Base-by-base conservation (phyloP, 2,888 invertebrate genomes). In the Mythimna lalbum region DNA sequence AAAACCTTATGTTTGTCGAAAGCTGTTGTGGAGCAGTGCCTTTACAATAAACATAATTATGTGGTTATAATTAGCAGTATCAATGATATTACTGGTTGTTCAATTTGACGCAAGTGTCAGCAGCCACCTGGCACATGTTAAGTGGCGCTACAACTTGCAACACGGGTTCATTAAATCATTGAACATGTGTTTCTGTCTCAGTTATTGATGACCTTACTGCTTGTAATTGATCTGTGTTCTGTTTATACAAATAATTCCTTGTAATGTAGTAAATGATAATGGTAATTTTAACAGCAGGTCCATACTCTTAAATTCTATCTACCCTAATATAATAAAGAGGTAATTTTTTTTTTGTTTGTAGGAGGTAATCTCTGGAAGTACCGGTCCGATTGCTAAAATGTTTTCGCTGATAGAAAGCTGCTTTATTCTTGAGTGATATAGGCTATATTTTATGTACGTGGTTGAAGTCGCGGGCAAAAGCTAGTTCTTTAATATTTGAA, bases 121-220 rank as follows among this genome's bases (percentile, higher is more conserved):
- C 33, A n/a, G 49, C 23, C 9, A 9, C 12, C 12, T 17, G 43
- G 7, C 43, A 68, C 53, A 68, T n/a, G 33, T 23, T 31, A 17
- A 9, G 52, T n/a, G 7, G 6, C n/a, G 21, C 39, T 43, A 39
- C 27, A 50, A 50, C n/a, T 19, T 33, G 55, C 36, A 7, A 19
- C 12, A n/a, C 9, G n/a, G 4, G 23, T 33, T 69, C 23, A 53
- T 53, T 43, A 69, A 23, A 53, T 33, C 43, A 33, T 33, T 14
- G 10, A 36, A 21, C 47, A 69, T 27, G 43, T 55, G 33, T 68
- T 69, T 33, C 17, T n/a, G 55, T 23, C n/a, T 14, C 12, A 27
- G 47, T 5, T 47, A 55, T 55, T 69, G 33, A 27, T 69, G 9
- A 21, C 21, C n/a, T 50, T 12, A 17, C 1, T 68, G 33, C n/a